phyloP scores from a whole-genome alignment of 1,140 invertebrate species.

The Sipha flava region DNA sequence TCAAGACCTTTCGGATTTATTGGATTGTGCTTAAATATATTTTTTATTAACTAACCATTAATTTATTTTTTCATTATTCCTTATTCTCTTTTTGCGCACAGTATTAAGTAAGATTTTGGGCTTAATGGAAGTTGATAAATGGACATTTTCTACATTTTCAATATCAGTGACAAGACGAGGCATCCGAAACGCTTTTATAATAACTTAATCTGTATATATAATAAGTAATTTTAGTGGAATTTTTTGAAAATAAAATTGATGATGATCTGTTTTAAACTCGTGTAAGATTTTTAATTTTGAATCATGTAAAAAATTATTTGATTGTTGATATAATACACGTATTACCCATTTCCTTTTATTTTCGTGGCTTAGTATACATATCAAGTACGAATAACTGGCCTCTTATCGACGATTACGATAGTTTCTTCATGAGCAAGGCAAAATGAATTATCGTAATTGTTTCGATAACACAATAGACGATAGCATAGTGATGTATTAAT shows the following conservation, averaged over 20 bases:
- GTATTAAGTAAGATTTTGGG: slow-evolving; percentile 11
- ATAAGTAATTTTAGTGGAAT: neutral
- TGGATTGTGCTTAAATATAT: neutral
- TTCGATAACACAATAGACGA: too few species aligned
- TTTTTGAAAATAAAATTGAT: neutral
- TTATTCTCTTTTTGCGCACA: neutral
- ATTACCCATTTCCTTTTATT: too few species aligned
- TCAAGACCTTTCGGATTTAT: neutral
- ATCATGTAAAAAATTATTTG: neutral
- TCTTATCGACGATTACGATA: too few species aligned
- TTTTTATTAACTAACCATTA: neutral
- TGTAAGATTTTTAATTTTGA: neutral
- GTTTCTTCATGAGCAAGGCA: too few species aligned
- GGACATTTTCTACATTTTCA: neutral
- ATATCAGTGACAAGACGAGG: neutral
- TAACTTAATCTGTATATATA: neutral
- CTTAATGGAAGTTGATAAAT: slow-evolving; percentile 17
- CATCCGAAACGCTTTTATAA: neutral
- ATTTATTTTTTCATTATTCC: neutral
- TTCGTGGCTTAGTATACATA: too few species aligned
- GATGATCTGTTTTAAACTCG: neutral
- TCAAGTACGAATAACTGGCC: too few species aligned
- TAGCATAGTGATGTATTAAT: too few species aligned
- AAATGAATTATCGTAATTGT: too few species aligned
- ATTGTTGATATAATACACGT: too few species aligned